phyloP scores from a whole-genome alignment of 2,797 vertebrate genomes.

The Capromys pilorides region DNA sequence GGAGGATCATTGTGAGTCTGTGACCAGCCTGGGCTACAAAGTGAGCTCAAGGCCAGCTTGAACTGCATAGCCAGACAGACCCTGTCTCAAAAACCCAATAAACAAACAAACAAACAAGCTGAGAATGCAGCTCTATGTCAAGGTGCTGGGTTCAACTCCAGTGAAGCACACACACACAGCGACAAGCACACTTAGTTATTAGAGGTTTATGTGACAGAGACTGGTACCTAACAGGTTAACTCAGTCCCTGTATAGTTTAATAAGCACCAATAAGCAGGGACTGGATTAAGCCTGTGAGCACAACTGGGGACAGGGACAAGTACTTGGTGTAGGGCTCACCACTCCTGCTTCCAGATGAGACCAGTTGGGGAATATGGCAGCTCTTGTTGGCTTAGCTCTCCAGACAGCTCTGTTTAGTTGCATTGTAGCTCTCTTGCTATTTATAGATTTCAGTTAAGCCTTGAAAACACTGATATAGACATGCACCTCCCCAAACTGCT shows the following conservation, averaged over 20 bases:
- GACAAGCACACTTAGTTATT: neutral
- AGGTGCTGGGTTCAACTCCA: neutral
- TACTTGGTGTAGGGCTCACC: neutral
- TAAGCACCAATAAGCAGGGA: neutral
- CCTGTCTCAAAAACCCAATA: too few species aligned
- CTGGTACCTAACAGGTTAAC: neutral
- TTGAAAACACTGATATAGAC: neutral
- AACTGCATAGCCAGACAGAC: too few species aligned
- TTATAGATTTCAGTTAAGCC: neutral
- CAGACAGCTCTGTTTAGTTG: neutral
- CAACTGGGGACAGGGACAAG: neutral
- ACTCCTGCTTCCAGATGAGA: neutral
- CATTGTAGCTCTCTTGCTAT: neutral
- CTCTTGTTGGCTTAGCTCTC: neutral
- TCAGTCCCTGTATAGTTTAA: neutral
- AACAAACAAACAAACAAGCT: neutral
- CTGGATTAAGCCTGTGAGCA: neutral
- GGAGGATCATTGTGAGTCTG: too few species aligned
- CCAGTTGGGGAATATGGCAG: neutral
- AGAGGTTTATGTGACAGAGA: neutral
- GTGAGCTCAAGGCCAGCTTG: too few species aligned
- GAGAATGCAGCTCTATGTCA: neutral
- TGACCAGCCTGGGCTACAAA: too few species aligned
- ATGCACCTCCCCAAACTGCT: neutral
- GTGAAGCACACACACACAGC: neutral